These are phyloP conservation scores for Lypha dubia DNA, from an alignment of 2,888 invertebrate genomes.

Conservation along the genomic window DNA sequence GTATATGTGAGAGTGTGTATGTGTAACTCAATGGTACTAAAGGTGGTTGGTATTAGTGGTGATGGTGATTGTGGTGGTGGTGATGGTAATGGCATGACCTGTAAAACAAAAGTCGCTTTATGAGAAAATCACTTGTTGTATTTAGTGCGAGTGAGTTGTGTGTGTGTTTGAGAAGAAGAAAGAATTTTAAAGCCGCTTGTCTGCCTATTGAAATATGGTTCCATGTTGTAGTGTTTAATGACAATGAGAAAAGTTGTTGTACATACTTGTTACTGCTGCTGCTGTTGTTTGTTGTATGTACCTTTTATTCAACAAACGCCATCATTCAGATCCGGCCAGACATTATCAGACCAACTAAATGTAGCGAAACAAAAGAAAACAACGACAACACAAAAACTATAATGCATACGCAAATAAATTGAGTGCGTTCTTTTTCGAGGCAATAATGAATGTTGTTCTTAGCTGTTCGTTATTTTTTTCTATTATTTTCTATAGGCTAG, in stretches of 20 bases:
- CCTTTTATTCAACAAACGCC: neutral
- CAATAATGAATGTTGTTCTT: conserved; percentile 8
- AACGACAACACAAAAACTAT: conserved; percentile 6
- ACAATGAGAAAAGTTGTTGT: conserved; percentile 35
- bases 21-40: neutral
- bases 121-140: conserved; percentile 43
- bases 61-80: neutral
- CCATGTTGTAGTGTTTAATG: conserved; percentile 25
- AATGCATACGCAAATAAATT: conserved; percentile 34
- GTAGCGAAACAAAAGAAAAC: conserved; percentile 21
- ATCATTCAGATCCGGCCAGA: conserved; percentile 29
- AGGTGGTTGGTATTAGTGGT: neutral
- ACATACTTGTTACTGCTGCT: neutral
- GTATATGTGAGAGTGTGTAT: neutral
- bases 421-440: conserved; percentile 14
- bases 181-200: conserved; percentile 30
- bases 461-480: conserved; percentile 1
- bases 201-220: conserved; percentile 47
- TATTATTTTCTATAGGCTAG: neutral
- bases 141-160: neutral
- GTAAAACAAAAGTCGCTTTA: conserved; percentile 16
- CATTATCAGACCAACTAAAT: conserved; percentile 26
- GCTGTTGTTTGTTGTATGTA: neutral
- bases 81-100: conserved; percentile 30
- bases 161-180: neutral